Evolutionary conservation across 2,888 invertebrate genomes (phyloP).

Genomic region (Steinernema scapterisci): DNA sequence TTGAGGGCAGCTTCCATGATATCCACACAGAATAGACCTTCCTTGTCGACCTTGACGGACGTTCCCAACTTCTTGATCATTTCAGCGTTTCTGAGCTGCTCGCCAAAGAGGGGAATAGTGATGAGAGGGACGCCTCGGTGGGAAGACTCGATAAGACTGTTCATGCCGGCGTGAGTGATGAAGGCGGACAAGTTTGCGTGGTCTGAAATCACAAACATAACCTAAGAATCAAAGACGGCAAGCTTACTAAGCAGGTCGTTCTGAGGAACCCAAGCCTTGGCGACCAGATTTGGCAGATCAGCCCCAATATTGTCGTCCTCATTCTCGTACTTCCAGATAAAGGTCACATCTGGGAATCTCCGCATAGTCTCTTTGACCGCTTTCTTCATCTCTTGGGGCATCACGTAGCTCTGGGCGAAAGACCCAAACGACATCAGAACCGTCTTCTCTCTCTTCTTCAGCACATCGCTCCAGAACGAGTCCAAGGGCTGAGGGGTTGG

Average conservation of each 20-base stretch:
- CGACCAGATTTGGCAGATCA: conserved; percentile 5
- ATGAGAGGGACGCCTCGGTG: conserved; percentile 47
- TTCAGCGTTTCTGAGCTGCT: conserved; percentile 50
- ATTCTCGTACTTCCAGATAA: conserved; percentile 24
- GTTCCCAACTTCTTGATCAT: conserved; percentile 45
- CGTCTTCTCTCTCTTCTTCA: background rate
- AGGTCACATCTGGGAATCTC: background rate
- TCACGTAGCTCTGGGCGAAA: conserved; percentile 26
- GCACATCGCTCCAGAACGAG: background rate
- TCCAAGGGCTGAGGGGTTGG: background rate
- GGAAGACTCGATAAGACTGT: conserved; percentile 50
- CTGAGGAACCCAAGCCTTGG: conserved; percentile 12
- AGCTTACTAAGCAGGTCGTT: conserved; percentile 8
- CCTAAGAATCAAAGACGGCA: no score
- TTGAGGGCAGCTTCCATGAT: conserved; percentile 38
- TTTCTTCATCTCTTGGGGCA: conserved; percentile 10
- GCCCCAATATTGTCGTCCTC: background rate
- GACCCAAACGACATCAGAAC: conserved; percentile 26
- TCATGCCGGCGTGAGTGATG: conserved; percentile 52
- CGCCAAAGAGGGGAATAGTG: conserved; percentile 50
- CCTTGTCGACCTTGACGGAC: conserved; percentile 35
- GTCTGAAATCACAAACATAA: conserved; percentile 32
- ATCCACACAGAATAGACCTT: conserved; percentile 37
- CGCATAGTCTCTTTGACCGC: conserved; percentile 9
- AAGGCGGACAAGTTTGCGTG: conserved; percentile 46